Conservation (phyloP, 2,888 invertebrate species). For the Drosophila emarginata region DNA sequence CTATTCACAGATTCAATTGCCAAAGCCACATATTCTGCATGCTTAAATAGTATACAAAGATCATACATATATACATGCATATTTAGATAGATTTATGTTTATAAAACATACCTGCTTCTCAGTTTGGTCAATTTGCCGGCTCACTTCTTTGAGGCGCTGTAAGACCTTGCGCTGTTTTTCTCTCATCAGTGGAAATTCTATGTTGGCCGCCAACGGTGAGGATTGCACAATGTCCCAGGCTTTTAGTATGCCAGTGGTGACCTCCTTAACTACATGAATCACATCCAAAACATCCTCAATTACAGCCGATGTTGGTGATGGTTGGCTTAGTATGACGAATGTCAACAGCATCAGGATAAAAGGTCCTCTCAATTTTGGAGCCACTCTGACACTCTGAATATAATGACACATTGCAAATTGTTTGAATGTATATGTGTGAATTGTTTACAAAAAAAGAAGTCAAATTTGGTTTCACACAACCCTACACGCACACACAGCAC, state of each 20-base stretch:
- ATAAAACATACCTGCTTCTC: slow-evolving; percentile 76
- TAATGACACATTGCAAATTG: background rate
- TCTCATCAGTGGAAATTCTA: slow-evolving; percentile 85
- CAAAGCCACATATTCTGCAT: slow-evolving; percentile 77
- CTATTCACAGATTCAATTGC: slow-evolving; percentile 79
- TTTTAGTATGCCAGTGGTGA: slow-evolving; percentile 85
- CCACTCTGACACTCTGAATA: background rate
- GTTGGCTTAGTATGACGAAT: slow-evolving; percentile 30
- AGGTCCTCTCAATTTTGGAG: slow-evolving; percentile 27
- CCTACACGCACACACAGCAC: slow-evolving; percentile 18
- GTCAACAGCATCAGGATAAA: slow-evolving; percentile 6
- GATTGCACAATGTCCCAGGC: slow-evolving; percentile 87
- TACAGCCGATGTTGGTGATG: slow-evolving; percentile 81
- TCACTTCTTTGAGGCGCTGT: slow-evolving; percentile 83
- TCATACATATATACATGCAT: too few species aligned
- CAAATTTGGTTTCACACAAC: slow-evolving; percentile 8
- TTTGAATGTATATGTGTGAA: slow-evolving; percentile 12
- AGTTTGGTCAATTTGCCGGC: slow-evolving; percentile 80
- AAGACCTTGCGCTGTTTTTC: slow-evolving; percentile 86
- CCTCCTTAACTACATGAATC: slow-evolving; percentile 84
- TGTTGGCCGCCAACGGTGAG: slow-evolving; percentile 83
- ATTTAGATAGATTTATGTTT: background rate
- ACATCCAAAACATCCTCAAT: slow-evolving; percentile 86
- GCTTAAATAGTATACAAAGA: slow-evolving; percentile 50
- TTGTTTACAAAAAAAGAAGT: slow-evolving; percentile 13